Evolutionary conservation across 2,888 invertebrate genomes (phyloP).

Genomic region (Ormia ochracea): DNA sequence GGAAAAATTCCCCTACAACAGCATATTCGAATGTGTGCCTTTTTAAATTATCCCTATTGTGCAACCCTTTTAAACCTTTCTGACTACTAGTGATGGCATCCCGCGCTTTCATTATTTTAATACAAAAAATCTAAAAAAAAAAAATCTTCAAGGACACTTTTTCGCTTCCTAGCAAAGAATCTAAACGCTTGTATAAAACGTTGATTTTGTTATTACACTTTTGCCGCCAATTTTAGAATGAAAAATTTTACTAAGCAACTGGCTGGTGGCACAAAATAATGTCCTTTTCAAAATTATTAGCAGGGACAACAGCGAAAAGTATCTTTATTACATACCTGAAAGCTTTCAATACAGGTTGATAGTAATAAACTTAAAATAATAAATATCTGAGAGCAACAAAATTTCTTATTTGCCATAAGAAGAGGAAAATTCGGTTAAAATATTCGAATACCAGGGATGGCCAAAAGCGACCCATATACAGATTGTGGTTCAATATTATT

Average conservation of each 20-base stretch:
- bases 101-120: no score
- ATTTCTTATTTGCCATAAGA: background rate
- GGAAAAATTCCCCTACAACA: no score
- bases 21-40: no score
- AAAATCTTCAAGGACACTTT: background rate
- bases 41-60: no score
- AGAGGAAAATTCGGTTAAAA: background rate
- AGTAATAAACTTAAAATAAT: background rate
- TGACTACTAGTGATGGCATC: no score
- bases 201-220: constrained; percentile 24
- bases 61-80: no score
- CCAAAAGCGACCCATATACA: background rate
- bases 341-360: constrained; percentile 7
- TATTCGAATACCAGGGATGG: background rate
- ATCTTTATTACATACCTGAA: constrained; percentile 45
- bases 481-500: no score
- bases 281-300: background rate
- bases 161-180: constrained; percentile 3
- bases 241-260: constrained; percentile 52
- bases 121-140: no score
- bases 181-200: constrained; percentile 15
- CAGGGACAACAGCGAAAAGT: background rate
- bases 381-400: background rate
- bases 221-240: background rate
- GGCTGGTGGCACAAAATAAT: constrained; percentile 42